A percentile compares a stretch with the other conserved stretches of the same genome.
These are phyloP conservation scores for Esox lucius DNA, from an alignment of 2,797 vertebrate species.

Conservation along the genomic window DNA sequence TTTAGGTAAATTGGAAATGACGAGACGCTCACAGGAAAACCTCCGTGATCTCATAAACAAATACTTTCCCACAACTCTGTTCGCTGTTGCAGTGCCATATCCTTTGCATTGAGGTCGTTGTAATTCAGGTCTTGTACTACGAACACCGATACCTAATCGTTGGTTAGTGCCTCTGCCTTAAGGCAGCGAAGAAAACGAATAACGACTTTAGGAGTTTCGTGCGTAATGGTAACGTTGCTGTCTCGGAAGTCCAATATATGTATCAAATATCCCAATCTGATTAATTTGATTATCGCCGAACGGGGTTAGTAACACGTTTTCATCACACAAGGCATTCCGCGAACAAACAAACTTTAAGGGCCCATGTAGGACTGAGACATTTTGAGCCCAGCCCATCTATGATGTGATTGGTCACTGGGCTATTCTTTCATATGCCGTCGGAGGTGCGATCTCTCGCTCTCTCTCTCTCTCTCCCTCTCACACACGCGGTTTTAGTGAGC, in stretches of 20 bases:
- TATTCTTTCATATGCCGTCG: conserved; percentile 70
- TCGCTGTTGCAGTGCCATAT: conserved; percentile 35
- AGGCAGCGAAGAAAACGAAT: conserved; percentile 47
- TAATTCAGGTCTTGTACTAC: conserved; percentile 58
- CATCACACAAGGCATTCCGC: conserved; percentile 80
- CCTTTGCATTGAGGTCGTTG: conserved; percentile 54
- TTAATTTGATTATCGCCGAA: conserved; percentile 73
- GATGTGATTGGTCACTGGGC: conserved; percentile 72
- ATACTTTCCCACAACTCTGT: conserved; percentile 46
- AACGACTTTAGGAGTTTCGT: conserved; percentile 61
- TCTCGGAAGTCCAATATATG: conserved; percentile 65
- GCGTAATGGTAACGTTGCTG: conserved; percentile 68
- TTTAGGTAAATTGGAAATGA: conserved; percentile 45
- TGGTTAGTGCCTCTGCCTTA: conserved; percentile 50
- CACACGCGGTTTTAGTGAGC: conserved; percentile 38
- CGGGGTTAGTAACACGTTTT: conserved; percentile 80
- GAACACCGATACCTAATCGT: conserved; percentile 62
- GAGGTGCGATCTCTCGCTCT: conserved; percentile 49
- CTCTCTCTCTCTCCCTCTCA: conserved; percentile 27
- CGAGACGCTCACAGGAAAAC: conserved; percentile 34
- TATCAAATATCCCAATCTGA: conserved; percentile 72
- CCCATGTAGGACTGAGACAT: conserved; percentile 76
- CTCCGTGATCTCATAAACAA: conserved; percentile 54
- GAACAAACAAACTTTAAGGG: conserved; percentile 88
- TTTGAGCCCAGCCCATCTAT: conserved; percentile 70